phyloP scores from a whole-genome alignment of 2,888 invertebrate genomes.

The Pyrocoelia pectoralis region DNA sequence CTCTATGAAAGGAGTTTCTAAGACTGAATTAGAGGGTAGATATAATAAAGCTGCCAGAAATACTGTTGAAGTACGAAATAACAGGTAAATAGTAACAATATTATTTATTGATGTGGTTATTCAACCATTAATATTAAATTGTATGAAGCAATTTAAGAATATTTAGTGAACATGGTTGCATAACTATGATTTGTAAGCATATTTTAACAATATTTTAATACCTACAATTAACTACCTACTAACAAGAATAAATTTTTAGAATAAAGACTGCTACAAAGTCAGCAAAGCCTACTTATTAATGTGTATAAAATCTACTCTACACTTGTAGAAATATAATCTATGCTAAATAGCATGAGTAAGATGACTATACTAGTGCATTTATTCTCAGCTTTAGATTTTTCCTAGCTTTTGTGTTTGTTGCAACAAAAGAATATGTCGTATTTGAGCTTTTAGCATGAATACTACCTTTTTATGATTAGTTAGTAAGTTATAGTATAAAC shows the following conservation, averaged over 20 bases:
- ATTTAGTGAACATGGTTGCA: too few species aligned
- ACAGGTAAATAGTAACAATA: slow-evolving; percentile 45
- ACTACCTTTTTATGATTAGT: too few species aligned
- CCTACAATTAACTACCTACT: neutral
- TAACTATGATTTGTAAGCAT: too few species aligned
- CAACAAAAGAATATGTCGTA: too few species aligned
- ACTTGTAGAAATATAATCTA: neutral
- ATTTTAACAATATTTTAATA: neutral
- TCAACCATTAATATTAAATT: too few species aligned
- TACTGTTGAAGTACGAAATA: slow-evolving; percentile 56
- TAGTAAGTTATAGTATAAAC: too few species aligned
- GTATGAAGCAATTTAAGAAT: too few species aligned
- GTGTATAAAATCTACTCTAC: neutral
- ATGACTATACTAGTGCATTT: neutral
- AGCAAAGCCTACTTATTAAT: slow-evolving; percentile 8
- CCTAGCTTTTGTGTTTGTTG: neutral
- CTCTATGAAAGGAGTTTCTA: slow-evolving; percentile 51
- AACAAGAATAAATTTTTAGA: neutral
- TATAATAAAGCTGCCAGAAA: slow-evolving; percentile 57
- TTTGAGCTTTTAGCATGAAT: too few species aligned
- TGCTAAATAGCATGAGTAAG: neutral
- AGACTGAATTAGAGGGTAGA: slow-evolving; percentile 57
- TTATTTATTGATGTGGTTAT: too few species aligned
- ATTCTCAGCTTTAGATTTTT: neutral
- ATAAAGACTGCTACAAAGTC: slow-evolving; percentile 8